A percentile compares a stretch with the other conserved stretches of the same genome.
phyloP scores from a whole-genome alignment of 2,888 invertebrate species.

The Eretmocerus hayati region DNA sequence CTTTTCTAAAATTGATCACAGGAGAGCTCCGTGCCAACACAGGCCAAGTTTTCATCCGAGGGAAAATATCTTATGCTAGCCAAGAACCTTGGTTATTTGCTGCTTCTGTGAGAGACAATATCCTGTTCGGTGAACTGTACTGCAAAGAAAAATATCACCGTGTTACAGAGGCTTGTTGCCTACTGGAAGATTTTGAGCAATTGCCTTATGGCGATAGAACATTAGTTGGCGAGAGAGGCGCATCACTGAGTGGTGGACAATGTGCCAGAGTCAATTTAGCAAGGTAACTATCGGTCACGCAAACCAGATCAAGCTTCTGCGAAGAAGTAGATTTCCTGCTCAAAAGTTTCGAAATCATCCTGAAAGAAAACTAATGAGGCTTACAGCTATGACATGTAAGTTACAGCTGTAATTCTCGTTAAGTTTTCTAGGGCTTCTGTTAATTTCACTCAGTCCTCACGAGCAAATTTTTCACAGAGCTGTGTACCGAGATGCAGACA shows the following conservation, averaged over 20 bases:
- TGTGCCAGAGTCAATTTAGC: conserved; percentile 72
- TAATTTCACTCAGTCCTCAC: no score
- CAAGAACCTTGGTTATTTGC: conserved; percentile 84
- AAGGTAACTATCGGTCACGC: conserved; percentile 37
- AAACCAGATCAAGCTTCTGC: no score
- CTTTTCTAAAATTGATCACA: conserved; percentile 62
- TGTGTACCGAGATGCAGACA: conserved; percentile 67
- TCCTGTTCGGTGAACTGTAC: conserved; percentile 68
- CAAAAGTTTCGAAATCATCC: no score
- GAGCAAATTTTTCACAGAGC: conserved; percentile 51
- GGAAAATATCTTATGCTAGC: conserved; percentile 65
- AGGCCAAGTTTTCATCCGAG: conserved; percentile 62
- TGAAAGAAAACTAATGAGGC: no score
- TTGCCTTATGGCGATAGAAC: conserved; percentile 68
- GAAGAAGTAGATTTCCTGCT: no score
- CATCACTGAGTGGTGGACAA: conserved; percentile 73
- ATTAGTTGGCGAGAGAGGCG: conserved; percentile 70
- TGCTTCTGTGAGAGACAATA: conserved; percentile 73
- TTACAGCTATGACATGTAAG: no score
- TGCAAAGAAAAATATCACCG: conserved; percentile 53
- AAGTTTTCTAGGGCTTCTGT: no score
- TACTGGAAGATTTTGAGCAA: conserved; percentile 61
- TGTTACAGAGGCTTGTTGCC: conserved; percentile 58
- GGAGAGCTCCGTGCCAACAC: conserved; percentile 59
- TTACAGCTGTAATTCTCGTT: no score